Evolutionary conservation across 2,113 vertebrate genomes (phyloP), one percentile per base, ranked within the genome.

Genomic region (Brachypteracias leptosomus): DNA sequence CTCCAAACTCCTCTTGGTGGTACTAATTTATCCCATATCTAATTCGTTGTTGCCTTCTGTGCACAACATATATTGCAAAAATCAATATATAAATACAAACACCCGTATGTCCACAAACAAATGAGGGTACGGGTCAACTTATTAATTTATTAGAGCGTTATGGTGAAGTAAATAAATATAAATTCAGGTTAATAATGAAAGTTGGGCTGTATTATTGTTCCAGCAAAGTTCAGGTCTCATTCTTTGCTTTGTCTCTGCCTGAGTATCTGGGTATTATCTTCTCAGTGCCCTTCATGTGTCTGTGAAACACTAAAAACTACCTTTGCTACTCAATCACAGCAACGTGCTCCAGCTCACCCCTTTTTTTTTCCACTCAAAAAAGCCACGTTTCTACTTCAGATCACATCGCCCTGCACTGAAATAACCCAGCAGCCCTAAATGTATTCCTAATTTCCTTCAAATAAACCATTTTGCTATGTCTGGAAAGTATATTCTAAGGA

Each of bases 381-480:
- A 57, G 18, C 65, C 92, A 16, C 8, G 40, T 76, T 92, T 89
- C 49, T 44, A 51, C 87, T 61, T 95, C 86, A 81, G 93, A 81
- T 86, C 72, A 6, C 4, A 44, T 81, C 96, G 92, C 86, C 40
- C 75, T 66, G 68, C 80, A 90, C 61, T 90, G 90, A 96, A 96
- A 95, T 68, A 96, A 96, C 65, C 80, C 96, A 96, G 93, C 83
- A 95, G 85, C 85, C 90, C 91, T 88, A 81, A 95, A 94, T 46
- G 70, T 86, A 96, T 89, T 90, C 87, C 73, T 93, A 89, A 96
- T 96, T 96, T 96, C 73, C 86, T 95, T 84, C 88, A 73, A 95
- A 94, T 84, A 93, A 96, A 94, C 76, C 81, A 26, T 96, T 97
- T 94, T 66, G 40, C 65, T 79, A 49, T 6, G 73, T 61, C 90